Percentiles rank a stretch among this genome's conserved stretches.
Conservation (phyloP, 2,797 vertebrate species). For the Craterocephalus amniculus region DNA sequence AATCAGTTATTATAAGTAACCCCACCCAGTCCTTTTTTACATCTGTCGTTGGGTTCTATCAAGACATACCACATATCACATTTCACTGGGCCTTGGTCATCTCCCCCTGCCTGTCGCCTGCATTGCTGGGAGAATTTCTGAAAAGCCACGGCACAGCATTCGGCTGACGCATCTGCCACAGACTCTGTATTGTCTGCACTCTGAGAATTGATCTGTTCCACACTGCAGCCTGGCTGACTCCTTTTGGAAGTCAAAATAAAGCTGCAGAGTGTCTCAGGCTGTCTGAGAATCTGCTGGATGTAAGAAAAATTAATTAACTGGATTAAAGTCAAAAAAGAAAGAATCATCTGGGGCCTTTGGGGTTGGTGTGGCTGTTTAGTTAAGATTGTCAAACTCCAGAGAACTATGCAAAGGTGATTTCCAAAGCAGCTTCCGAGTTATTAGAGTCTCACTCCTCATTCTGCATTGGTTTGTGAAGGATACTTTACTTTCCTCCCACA, state of each 20-base stretch:
- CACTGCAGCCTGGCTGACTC: constrained; percentile 15
- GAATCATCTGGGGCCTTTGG: background rate
- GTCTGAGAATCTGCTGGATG: background rate
- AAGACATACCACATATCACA: constrained; percentile 15
- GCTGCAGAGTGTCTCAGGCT: background rate
- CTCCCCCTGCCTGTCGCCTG: constrained; percentile 10
- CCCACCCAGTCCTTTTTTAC: constrained; percentile 8
- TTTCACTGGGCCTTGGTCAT: constrained; percentile 26
- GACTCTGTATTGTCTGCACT: constrained; percentile 17
- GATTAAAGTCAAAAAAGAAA: constrained; percentile 11
- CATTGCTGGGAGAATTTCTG: constrained; percentile 33
- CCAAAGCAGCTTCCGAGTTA: constrained; percentile 3
- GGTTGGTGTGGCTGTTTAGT: background rate
- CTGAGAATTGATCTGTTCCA: constrained; percentile 25
- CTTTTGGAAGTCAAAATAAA: constrained; percentile 26
- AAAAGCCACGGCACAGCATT: constrained; percentile 16
- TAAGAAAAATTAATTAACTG: constrained; percentile 7
- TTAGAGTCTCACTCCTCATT: constrained; percentile 34
- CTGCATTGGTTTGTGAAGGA: constrained; percentile 24
- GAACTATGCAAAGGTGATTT: constrained; percentile 8
- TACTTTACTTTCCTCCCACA: constrained; percentile 56
- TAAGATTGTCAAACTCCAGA: constrained; percentile 19
- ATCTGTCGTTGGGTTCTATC: constrained; percentile 20
- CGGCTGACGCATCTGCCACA: constrained; percentile 39
- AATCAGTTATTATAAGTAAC: background rate